A percentile compares a stretch with the other conserved stretches of the same genome.
Conservation (phyloP, 2,797 vertebrate genomes). For the Danio albolineatus region DNA sequence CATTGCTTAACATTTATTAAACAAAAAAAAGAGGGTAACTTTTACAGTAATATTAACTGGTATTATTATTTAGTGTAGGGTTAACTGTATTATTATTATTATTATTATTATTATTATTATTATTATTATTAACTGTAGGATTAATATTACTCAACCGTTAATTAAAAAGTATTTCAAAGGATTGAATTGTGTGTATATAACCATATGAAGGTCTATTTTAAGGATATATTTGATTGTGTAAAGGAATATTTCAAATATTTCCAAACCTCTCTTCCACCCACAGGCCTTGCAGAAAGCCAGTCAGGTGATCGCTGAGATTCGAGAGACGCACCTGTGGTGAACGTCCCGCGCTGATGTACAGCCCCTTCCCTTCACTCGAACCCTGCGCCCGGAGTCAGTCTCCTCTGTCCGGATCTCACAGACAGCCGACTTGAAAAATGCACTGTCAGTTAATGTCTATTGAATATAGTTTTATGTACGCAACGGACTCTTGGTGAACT, state of each 20-base stretch:
- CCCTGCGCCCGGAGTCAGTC: constrained; percentile 42
- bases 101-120: too few relatives aligned
- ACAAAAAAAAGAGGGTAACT: neutral
- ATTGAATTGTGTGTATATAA: neutral
- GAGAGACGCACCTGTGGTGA: constrained; percentile 99
- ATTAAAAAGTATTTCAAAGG: too few relatives aligned
- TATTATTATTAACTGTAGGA: neutral
- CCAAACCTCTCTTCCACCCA: constrained; percentile 25
- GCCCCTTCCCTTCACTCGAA: constrained; percentile 43
- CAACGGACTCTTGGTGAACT: constrained; percentile 80
- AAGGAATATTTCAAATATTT: neutral
- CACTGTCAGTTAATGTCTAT: constrained; percentile 78
- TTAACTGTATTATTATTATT: too few relatives aligned
- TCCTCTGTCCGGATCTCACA: constrained; percentile 62
- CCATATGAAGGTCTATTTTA: neutral
- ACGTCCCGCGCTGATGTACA: constrained; percentile 55
- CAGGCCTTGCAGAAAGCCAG: constrained; percentile 97
- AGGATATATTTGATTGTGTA: neutral
- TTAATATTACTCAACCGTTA: too few relatives aligned
- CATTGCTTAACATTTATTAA: neutral
- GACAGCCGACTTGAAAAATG: constrained; percentile 73
- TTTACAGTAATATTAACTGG: neutral
- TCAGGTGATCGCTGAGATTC: constrained; percentile 97
- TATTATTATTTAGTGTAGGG: neutral
- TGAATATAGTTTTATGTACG: constrained; percentile 80